Base-by-base conservation (phyloP, 1,140 invertebrate species). In the Chironomus tepperi region DNA sequence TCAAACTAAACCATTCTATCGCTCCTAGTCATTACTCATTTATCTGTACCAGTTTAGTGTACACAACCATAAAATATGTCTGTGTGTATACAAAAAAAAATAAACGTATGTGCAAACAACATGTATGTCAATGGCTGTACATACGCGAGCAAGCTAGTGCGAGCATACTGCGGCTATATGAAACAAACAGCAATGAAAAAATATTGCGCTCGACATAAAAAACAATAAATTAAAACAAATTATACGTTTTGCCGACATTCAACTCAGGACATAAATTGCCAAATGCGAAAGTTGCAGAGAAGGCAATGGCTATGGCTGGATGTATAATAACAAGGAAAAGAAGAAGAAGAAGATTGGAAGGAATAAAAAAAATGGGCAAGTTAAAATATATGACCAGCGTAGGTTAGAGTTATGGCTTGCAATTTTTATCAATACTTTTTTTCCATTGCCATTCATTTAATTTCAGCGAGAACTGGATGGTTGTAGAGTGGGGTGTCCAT, bases 201-300 rank as follows among this genome's bases (percentile, higher is more conserved):
- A 70, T 70, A 70, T 70, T 70, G 65, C 65, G 65, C 65, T 70
- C 18, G 16, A 18, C 47, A 57, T 15, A 70, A 70, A 21, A 70
- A 70, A 70, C 65, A 70, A 70, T 70, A 70, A 70, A 70, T 70
- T 70, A 19, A 70, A 70, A 21, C 65, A 70, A 70, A 70, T 70
- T 70, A 70, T 70, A 70, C 16, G 65, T 70, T 57, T 70, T 70
- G 65, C 19, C 65, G 65, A 70, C 65, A 70, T 70, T 19, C 16
- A 18, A 70, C 65, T 57, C 47, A 57, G 47, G 47, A 57, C 65
- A 70, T 70, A 70, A 70, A 70, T 70, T 70, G 47, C 47, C 47
- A 57, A 34, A 57, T 57, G 47, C 47, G 47, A 57, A 57, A 57
- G 47, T 57, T 57, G 47, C 47, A 57, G 47, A 57, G 8, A 12